Evolutionary conservation across 2,113 vertebrate species (phyloP).

Genomic region (Phylloscopus trochiloides): DNA sequence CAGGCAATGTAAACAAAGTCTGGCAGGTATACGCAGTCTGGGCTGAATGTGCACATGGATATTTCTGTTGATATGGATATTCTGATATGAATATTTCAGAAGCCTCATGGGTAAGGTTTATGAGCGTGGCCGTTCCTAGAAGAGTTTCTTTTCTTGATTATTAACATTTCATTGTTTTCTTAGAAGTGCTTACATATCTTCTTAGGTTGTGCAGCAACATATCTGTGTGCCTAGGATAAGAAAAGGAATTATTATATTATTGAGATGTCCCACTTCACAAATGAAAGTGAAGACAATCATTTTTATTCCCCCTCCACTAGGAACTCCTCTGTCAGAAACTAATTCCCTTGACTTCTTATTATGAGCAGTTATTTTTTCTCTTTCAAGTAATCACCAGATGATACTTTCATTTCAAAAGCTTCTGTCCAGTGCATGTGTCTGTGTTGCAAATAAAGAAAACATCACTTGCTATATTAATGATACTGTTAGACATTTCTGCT

Average conservation of each 20-base stretch:
- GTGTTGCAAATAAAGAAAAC: neutral
- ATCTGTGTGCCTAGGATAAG: neutral
- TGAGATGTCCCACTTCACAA: neutral
- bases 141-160: neutral
- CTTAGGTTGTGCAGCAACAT: neutral
- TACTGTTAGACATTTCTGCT: neutral
- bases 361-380: neutral
- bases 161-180: neutral
- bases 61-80: neutral
- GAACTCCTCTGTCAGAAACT: neutral
- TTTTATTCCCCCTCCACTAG: neutral
- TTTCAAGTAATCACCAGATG: neutral
- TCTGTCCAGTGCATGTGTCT: neutral
- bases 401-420: neutral
- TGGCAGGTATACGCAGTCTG: neutral
- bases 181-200: neutral
- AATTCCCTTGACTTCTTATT: neutral
- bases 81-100: neutral
- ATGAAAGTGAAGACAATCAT: neutral
- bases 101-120: neutral
- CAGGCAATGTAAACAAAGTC: neutral
- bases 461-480: neutral
- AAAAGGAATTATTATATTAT: neutral
- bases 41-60: neutral
- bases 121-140: neutral